These are phyloP conservation scores for Aphodius sticticus DNA, from an alignment of 2,888 invertebrate genomes.

Conservation along the genomic window DNA sequence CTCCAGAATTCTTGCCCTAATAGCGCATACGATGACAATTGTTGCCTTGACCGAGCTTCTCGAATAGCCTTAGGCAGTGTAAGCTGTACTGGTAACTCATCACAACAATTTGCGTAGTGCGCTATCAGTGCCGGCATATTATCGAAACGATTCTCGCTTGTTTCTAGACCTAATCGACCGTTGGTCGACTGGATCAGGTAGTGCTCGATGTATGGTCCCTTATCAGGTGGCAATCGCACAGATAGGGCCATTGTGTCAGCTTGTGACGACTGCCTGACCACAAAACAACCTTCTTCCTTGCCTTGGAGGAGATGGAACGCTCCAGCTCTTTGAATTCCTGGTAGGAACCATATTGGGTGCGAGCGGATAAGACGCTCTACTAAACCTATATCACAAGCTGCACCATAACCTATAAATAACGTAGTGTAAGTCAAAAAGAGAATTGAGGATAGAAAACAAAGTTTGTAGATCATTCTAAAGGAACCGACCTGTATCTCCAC, in stretches of 20 bases:
- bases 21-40: constrained; percentile 87
- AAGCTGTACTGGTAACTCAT: constrained; percentile 92
- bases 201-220: constrained; percentile 93
- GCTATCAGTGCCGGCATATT: constrained; percentile 92
- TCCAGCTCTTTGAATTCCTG: constrained; percentile 91
- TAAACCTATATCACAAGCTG: constrained; percentile 84
- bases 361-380: constrained; percentile 89
- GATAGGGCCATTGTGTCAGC: constrained; percentile 94
- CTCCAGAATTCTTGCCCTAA: constrained; percentile 90
- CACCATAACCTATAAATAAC: constrained; percentile 65
- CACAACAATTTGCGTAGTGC: constrained; percentile 93
- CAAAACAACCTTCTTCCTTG: constrained; percentile 93
- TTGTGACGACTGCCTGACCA: constrained; percentile 94
- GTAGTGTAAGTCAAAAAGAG: neutral
- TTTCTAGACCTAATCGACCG: constrained; percentile 85
- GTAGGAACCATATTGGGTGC: constrained; percentile 95
- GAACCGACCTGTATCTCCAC: constrained; percentile 55
- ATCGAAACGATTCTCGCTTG: constrained; percentile 91
- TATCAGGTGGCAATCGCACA: constrained; percentile 85
- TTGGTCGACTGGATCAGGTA: constrained; percentile 90
- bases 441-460: too few relatives aligned
- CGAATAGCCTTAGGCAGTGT: constrained; percentile 80
- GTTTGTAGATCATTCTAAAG: neutral
- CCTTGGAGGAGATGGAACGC: constrained; percentile 94
- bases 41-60: constrained; percentile 88